Percentiles rank a stretch among this genome's conserved stretches.
Evolutionary conservation across 2,113 vertebrate genomes (phyloP).

Genomic region (Piliocolobus tephrosceles): DNA sequence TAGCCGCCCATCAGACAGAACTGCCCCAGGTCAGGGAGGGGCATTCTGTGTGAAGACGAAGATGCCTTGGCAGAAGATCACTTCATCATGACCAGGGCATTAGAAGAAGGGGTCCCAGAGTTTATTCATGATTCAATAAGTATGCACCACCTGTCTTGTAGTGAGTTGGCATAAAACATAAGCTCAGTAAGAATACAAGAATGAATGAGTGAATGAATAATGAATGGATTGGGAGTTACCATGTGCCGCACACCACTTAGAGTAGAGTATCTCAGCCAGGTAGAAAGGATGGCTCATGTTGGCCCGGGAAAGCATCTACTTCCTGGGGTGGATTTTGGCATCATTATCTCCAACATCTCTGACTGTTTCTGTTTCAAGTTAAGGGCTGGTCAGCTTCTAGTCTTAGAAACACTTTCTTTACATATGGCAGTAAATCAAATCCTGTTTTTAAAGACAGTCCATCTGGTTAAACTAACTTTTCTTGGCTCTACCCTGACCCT

Average conservation of each 20-base stretch:
- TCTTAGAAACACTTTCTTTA: background rate
- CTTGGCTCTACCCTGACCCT: background rate
- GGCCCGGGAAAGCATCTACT: background rate
- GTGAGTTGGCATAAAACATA: fast-evolving
- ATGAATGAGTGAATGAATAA: no score
- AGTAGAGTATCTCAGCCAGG: background rate
- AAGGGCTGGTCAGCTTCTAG: background rate
- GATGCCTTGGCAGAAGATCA: background rate
- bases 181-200: background rate
- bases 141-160: background rate
- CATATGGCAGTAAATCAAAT: background rate
- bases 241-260: background rate
- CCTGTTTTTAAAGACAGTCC: background rate
- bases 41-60: background rate
- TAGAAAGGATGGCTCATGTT: background rate
- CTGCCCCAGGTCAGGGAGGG: background rate
- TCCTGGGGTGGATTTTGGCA: background rate
- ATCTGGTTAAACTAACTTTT: background rate
- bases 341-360: background rate
- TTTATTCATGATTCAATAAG: background rate
- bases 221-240: background rate
- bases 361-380: background rate
- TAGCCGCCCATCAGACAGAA: background rate
- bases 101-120: background rate
- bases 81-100: background rate